Percentiles rank a stretch among this genome's conserved stretches.
phyloP scores from a whole-genome alignment of 2,113 vertebrate species.

The Brachionichthys hirsutus region DNA sequence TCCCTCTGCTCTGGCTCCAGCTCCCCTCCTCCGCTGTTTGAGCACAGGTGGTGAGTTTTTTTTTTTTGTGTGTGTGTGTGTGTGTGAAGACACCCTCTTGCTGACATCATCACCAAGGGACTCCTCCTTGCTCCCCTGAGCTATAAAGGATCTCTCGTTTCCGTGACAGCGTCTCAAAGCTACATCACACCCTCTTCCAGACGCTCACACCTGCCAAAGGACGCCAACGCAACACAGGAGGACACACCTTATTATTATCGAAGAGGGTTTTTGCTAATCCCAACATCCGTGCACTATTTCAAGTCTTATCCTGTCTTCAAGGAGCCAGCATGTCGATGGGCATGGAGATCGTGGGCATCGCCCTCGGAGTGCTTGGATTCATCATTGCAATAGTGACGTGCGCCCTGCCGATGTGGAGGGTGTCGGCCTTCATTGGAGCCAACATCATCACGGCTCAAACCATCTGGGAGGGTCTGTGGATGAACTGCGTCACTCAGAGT shows the following conservation, averaged over 20 bases:
- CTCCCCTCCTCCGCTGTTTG: constrained; percentile 35
- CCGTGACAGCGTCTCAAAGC: constrained; percentile 52
- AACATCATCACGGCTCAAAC: constrained; percentile 79
- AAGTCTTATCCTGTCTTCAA: neutral
- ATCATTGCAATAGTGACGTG: constrained; percentile 72
- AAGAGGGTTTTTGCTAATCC: constrained; percentile 6
- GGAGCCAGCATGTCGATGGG: constrained; percentile 76
- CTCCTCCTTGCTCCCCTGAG: constrained; percentile 60
- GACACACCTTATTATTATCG: neutral
- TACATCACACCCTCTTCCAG: constrained; percentile 34
- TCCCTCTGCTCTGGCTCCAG: constrained; percentile 16
- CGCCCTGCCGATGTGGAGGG: constrained; percentile 79
- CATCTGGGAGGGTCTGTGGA: constrained; percentile 81
- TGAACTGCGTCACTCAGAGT: constrained; percentile 80
- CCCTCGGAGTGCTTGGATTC: constrained; percentile 75
- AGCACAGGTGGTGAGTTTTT: constrained; percentile 37
- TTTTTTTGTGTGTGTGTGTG: neutral
- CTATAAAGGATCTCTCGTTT: constrained; percentile 74
- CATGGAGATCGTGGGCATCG: constrained; percentile 78
- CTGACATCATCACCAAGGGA: constrained; percentile 61
- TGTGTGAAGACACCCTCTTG: constrained; percentile 28
- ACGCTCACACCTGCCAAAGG: constrained; percentile 15
- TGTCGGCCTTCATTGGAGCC: constrained; percentile 75
- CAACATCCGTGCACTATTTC: neutral
- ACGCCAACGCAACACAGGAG: constrained; percentile 12